Conservation (phyloP, 2,888 invertebrate species). For the Adelphocoris suturalis region DNA sequence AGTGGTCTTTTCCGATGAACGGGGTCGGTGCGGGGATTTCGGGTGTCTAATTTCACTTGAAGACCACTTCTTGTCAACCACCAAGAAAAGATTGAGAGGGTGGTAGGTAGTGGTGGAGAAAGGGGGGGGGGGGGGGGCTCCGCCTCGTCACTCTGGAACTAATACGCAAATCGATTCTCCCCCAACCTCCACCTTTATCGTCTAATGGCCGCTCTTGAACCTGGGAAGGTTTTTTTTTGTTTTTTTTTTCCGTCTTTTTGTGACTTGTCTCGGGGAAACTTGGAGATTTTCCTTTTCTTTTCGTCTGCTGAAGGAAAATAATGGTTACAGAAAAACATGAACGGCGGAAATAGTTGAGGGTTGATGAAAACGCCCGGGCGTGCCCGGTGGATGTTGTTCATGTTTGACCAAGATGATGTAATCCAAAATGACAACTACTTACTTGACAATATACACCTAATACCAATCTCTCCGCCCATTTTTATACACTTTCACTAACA, state of each 20-base stretch:
- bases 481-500: too few relatives aligned
- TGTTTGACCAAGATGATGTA: too few relatives aligned
- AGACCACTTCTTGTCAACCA: constrained; percentile 69
- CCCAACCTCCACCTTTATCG: constrained; percentile 51
- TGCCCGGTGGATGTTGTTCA: background rate
- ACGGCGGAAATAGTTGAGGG: background rate
- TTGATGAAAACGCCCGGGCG: background rate
- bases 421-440: too few relatives aligned
- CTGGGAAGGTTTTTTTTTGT: background rate
- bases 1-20: background rate
- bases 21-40: background rate
- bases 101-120: background rate
- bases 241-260: background rate
- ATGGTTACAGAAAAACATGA: background rate
- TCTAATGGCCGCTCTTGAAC: constrained; percentile 67
- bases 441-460: too few relatives aligned
- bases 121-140: background rate
- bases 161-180: constrained; percentile 67
- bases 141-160: constrained; percentile 62
- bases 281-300: background rate
- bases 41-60: constrained; percentile 63
- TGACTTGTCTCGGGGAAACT: background rate
- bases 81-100: constrained; percentile 28
- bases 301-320: background rate
- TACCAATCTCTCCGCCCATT: too few relatives aligned